Evolutionary conservation across 2,888 invertebrate genomes (phyloP), one percentile per base, ranked within the genome.

Genomic region (Synergus itoensis): DNA sequence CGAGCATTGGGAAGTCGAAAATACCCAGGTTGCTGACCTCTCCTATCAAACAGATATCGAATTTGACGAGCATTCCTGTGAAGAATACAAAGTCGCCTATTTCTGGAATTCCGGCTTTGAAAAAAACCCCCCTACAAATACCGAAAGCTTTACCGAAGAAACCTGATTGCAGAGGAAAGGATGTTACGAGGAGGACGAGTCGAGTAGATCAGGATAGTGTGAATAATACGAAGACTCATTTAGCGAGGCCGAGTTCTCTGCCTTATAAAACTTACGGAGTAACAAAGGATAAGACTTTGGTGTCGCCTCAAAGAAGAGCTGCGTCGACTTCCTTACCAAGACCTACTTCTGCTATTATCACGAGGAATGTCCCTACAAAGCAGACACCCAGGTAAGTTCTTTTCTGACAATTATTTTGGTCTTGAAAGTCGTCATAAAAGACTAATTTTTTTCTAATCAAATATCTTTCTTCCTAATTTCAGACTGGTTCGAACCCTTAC

Each of bases 1-100:
- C 90, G 5, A 88, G 84, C 65, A 79, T 86, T 28, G 92, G 93
- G 14, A 95, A 95, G 81, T 96, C 96, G 0, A 96, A 95, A 88
- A 97, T 96, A 86, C 96, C 96, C 3, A 93, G 96, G 80, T 95
- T 95, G 1, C 95, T 96, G 83, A 95, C 95, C 0, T 96, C 96
- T 40, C 96, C 96, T 21, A 94, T 95, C 4, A 94, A 95, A 85
- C 95, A 95, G 18, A 92, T 92, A 60, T 93, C 85, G 77, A 80
- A 21, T 73, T 60, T 43, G 4, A 18, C 76, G 18, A 63, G 21
- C 21, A 79, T 77, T 14, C 80, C 77, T 16, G 53, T 53, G 9
- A 90, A 88, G 53, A 86, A 77, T 8, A 81, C 84, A 1, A 91
- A 89, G 77, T 88, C 89, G 8, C 88, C 90, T 0, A 81, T 87